These are phyloP conservation scores for Neodiprion fabricii DNA, from an alignment of 1,140 invertebrate genomes.

Conservation along the genomic window DNA sequence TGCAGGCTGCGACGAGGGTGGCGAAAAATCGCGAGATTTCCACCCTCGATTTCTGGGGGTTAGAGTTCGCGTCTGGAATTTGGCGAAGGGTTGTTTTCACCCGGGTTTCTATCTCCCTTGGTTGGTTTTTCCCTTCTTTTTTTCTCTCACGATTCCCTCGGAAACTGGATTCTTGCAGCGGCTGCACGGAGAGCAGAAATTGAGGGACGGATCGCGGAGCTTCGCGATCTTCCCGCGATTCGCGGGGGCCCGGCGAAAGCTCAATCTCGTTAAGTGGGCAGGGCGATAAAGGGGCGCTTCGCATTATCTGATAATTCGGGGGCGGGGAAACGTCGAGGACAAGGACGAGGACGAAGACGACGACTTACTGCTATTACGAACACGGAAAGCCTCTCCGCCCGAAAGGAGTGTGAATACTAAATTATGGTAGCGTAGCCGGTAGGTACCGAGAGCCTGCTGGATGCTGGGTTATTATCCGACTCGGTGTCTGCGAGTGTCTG, in stretches of 20 bases:
- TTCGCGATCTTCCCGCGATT: too few relatives aligned
- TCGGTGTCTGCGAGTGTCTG: neutral
- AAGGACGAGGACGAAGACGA: neutral
- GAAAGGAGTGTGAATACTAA: slow-evolving; percentile 4
- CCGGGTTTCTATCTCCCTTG: too few relatives aligned
- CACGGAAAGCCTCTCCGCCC: slow-evolving; percentile 6
- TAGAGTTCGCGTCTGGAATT: too few relatives aligned
- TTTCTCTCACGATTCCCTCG: neutral
- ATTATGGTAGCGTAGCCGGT: neutral
- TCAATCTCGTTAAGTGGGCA: slow-evolving; percentile 7
- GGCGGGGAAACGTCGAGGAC: neutral
- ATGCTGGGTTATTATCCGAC: slow-evolving; percentile 1
- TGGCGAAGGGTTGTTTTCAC: too few relatives aligned
- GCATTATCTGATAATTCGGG: slow-evolving; percentile 7
- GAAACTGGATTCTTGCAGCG: too few relatives aligned
- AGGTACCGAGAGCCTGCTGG: neutral
- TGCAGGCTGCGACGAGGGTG: too few relatives aligned
- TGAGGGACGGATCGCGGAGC: too few relatives aligned
- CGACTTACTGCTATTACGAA: slow-evolving; percentile 5
- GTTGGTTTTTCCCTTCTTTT: neutral
- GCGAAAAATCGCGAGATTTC: too few relatives aligned
- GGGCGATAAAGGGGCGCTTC: neutral
- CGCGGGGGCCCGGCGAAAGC: neutral
- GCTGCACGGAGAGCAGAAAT: too few relatives aligned
- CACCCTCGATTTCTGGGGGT: too few relatives aligned